phyloP scores from a whole-genome alignment of 2,113 vertebrate species.

The Coryphaenoides rupestris region DNA sequence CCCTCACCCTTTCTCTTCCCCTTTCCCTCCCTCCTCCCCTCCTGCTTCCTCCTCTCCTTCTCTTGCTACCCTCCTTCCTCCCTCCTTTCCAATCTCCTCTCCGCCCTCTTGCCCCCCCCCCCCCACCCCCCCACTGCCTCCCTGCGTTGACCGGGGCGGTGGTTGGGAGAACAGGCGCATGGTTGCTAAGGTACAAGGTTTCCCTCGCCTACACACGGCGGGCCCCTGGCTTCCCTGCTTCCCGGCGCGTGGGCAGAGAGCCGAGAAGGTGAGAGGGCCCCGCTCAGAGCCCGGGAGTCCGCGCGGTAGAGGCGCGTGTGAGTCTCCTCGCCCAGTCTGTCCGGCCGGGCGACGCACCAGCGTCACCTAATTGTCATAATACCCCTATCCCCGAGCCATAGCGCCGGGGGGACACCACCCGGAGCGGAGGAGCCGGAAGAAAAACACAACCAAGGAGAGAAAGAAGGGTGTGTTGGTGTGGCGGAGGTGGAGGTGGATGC shows the following conservation, averaged over 20 bases:
- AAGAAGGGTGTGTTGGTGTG: neutral
- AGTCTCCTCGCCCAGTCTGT: no score
- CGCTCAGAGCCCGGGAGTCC: no score
- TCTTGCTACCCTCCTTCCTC: neutral
- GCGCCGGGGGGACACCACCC: conserved; percentile 59
- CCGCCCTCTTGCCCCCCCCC: conserved; percentile 7
- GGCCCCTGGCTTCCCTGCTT: conserved; percentile 72
- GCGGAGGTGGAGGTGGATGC: no score
- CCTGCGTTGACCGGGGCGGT: conserved; percentile 60
- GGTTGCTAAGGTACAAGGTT: conserved; percentile 80
- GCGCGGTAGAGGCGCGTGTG: no score
- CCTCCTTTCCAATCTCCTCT: neutral
- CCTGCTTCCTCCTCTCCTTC: neutral
- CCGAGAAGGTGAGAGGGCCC: conserved; percentile 66
- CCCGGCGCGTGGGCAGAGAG: conserved; percentile 68
- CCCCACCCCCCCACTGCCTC: conserved; percentile 24
- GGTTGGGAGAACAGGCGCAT: conserved; percentile 70
- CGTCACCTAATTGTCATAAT: no score
- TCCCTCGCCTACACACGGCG: conserved; percentile 75
- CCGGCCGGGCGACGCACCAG: no score
- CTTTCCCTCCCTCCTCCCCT: conserved; percentile 16
- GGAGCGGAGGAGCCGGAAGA: conserved; percentile 16
- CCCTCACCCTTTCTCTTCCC: no score
- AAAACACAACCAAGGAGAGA: neutral
- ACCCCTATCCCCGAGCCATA: no score